Percentiles rank a stretch among this genome's conserved stretches.
phyloP scores from a whole-genome alignment of 2,797 vertebrate species.

The Crypturellus tataupa region DNA sequence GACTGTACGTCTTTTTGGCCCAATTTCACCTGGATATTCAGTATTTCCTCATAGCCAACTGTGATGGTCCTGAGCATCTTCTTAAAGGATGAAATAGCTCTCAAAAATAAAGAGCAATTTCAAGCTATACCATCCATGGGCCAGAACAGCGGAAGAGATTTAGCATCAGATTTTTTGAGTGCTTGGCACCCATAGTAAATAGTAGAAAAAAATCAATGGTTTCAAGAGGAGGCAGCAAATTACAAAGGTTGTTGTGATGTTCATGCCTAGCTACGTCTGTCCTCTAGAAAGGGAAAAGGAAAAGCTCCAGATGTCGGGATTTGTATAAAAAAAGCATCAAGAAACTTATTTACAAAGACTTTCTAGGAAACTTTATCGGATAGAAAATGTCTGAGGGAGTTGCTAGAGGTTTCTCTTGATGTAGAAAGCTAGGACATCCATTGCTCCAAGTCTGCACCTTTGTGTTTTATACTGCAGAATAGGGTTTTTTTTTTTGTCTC shows the following conservation, averaged over 20 bases:
- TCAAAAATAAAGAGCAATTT: neutral
- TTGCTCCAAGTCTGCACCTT: neutral
- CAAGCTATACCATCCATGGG: neutral
- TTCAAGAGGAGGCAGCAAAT: neutral
- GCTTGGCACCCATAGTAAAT: fast-evolving
- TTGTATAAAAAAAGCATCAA: neutral
- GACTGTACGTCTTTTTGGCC: no score
- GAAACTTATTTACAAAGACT: neutral
- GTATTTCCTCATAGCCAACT: no score
- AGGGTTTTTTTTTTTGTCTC: neutral
- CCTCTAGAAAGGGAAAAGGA: neutral
- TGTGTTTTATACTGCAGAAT: neutral
- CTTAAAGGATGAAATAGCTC: neutral
- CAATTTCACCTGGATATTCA: no score
- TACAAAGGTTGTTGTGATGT: neutral
- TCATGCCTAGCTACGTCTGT: fast-evolving
- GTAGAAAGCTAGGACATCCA: neutral
- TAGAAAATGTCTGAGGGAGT: neutral
- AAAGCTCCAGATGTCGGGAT: neutral
- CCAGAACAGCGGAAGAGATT: neutral
- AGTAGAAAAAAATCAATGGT: neutral
- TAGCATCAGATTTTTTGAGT: neutral
- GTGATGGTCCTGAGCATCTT: neutral
- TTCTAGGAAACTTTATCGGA: neutral
- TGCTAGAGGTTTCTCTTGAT: neutral